phyloP scores from a whole-genome alignment of 2,797 vertebrate genomes.

The Phaenicophaeus curvirostris region DNA sequence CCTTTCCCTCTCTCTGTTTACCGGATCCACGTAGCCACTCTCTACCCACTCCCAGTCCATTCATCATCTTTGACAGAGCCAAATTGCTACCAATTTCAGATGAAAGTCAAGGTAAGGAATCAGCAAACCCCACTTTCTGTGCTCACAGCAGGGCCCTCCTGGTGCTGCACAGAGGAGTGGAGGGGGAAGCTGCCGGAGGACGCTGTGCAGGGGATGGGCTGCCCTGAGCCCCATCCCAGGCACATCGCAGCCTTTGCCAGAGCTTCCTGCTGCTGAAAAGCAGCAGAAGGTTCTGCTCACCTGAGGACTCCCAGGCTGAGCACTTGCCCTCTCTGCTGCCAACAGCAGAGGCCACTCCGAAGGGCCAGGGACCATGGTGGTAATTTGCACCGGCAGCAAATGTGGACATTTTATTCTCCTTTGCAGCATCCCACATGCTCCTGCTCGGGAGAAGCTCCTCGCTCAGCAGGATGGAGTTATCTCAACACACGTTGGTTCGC shows the following conservation, averaged over 20 bases:
- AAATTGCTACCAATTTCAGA: neutral
- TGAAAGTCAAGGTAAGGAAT: constrained; percentile 21
- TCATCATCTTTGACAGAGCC: constrained; percentile 11
- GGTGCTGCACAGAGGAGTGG: neutral
- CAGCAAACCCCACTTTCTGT: fast-evolving
- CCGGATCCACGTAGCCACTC: neutral
- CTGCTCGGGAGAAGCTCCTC: neutral
- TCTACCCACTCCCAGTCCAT: neutral
- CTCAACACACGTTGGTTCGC: fast-evolving
- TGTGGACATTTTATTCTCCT: neutral
- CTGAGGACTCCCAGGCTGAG: neutral
- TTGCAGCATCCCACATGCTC: neutral
- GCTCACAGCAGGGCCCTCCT: neutral
- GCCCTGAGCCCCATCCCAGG: neutral
- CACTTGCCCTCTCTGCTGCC: fast-evolving
- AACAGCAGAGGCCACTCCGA: neutral
- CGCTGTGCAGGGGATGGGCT: fast-evolving
- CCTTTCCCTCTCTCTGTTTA: neutral
- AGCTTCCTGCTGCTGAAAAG: neutral
- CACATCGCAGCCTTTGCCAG: neutral
- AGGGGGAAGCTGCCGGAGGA: neutral
- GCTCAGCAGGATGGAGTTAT: neutral
- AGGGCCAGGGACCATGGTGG: neutral
- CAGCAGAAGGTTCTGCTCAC: neutral
- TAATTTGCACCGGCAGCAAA: neutral